Evolutionary conservation across 2,888 invertebrate genomes (phyloP).

Genomic region (Trichopoda pennipes): DNA sequence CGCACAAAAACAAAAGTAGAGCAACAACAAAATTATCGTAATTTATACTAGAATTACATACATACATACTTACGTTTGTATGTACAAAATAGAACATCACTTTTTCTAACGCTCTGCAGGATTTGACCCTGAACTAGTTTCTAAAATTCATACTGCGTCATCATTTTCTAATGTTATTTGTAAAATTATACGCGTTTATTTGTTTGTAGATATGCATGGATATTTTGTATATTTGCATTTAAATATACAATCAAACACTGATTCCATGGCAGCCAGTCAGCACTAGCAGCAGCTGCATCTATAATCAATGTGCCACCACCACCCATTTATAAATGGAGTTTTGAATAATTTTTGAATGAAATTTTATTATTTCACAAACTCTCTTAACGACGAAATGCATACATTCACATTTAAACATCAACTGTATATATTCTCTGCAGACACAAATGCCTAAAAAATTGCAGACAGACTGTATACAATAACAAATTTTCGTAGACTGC

Average conservation of each 20-base stretch:
- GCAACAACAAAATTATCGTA: not conserved
- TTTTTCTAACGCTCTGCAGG: slow-evolving; percentile 57
- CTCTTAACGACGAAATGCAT: not conserved
- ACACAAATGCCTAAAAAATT: too few species aligned
- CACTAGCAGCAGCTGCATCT: not conserved
- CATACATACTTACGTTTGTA: not conserved
- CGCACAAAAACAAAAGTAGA: not conserved
- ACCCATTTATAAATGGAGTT: not conserved
- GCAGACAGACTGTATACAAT: too few species aligned
- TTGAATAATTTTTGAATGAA: slow-evolving; percentile 57
- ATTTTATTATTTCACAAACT: slow-evolving; percentile 50
- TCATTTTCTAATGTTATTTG: slow-evolving; percentile 23
- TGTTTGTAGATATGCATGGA: too few species aligned
- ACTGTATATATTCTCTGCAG: not conserved
- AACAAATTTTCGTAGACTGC: not conserved
- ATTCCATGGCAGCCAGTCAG: not conserved
- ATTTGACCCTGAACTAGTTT: slow-evolving; percentile 67
- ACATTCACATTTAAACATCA: not conserved
- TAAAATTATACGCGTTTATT: too few species aligned
- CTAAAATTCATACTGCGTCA: slow-evolving; percentile 32
- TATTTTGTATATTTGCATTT: not conserved
- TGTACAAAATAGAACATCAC: slow-evolving; percentile 18
- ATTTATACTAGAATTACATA: not conserved
- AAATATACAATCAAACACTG: not conserved
- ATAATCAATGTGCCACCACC: not conserved